Evolutionary conservation across 2,797 vertebrate genomes (phyloP).

Genomic region (Neopelma chrysocephalum): DNA sequence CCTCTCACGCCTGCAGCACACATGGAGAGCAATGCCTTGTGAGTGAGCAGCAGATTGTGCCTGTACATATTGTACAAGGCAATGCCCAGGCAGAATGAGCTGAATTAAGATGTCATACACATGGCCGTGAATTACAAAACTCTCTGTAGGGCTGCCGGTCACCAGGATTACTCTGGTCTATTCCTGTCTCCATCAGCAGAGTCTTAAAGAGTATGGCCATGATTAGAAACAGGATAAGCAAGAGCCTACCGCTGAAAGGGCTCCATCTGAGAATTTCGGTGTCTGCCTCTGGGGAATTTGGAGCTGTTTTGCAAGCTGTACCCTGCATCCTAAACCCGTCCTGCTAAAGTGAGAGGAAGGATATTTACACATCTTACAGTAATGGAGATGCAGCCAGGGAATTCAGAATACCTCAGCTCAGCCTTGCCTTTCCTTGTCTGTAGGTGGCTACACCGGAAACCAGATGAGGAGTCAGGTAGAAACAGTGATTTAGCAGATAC

Average conservation of each 20-base stretch:
- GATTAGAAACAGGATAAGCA: background rate
- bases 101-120: background rate
- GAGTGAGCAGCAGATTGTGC: fast-evolving
- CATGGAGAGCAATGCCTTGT: fast-evolving
- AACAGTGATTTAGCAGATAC: background rate
- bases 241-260: background rate
- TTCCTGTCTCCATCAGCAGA: background rate
- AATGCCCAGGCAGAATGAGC: background rate
- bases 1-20: fast-evolving
- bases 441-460: background rate
- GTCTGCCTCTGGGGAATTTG: background rate
- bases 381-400: background rate
- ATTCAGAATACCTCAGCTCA: background rate
- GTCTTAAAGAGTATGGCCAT: background rate
- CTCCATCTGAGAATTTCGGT: background rate
- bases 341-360: background rate
- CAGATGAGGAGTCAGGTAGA: background rate
- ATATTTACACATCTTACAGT: background rate
- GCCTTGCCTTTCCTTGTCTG: background rate
- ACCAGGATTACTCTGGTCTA: slow-evolving; percentile 2
- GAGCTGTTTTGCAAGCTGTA: background rate
- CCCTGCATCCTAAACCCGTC: background rate
- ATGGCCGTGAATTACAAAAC: background rate
- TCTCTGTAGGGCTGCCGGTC: background rate
- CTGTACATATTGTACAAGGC: background rate